Conservation (phyloP, 2,888 invertebrate species). For the Anaspis maculata region DNA sequence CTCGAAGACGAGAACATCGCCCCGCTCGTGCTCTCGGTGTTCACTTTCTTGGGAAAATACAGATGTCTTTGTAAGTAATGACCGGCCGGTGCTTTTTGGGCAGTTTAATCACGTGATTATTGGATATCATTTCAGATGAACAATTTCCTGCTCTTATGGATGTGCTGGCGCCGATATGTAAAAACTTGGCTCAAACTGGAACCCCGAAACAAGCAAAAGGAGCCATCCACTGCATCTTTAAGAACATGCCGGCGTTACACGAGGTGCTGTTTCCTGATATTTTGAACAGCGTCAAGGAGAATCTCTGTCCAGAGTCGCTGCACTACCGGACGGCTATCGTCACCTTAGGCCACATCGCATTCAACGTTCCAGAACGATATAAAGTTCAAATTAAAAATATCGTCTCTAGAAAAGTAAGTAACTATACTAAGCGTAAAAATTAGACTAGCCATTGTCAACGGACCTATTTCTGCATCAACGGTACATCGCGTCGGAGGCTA, state of each 20-base stretch:
- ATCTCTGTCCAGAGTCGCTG: constrained; percentile 64
- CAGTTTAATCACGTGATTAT: constrained; percentile 1
- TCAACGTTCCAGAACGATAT: constrained; percentile 84
- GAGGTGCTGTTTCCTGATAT: constrained; percentile 76
- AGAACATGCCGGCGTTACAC: constrained; percentile 65
- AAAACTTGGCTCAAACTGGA: constrained; percentile 80
- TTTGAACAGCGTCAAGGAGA: constrained; percentile 68
- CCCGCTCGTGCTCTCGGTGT: constrained; percentile 72
- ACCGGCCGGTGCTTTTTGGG: neutral
- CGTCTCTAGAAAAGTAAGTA: constrained; percentile 76
- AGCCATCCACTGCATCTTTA: constrained; percentile 85
- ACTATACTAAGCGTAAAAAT: too few relatives aligned
- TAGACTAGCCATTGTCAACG: too few relatives aligned
- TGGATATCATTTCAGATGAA: constrained; percentile 55
- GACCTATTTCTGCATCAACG: too few relatives aligned
- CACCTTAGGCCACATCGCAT: constrained; percentile 89
- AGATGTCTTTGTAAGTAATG: constrained; percentile 64
- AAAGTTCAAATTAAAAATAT: constrained; percentile 87
- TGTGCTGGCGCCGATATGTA: constrained; percentile 75
- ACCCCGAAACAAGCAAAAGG: constrained; percentile 95
- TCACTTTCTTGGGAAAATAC: constrained; percentile 82
- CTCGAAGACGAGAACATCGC: constrained; percentile 74
- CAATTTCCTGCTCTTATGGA: constrained; percentile 69
- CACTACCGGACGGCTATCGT: constrained; percentile 92
- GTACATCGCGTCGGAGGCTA: too few relatives aligned